phyloP scores from a whole-genome alignment of 1,140 invertebrate species.

The Achroia grisella region DNA sequence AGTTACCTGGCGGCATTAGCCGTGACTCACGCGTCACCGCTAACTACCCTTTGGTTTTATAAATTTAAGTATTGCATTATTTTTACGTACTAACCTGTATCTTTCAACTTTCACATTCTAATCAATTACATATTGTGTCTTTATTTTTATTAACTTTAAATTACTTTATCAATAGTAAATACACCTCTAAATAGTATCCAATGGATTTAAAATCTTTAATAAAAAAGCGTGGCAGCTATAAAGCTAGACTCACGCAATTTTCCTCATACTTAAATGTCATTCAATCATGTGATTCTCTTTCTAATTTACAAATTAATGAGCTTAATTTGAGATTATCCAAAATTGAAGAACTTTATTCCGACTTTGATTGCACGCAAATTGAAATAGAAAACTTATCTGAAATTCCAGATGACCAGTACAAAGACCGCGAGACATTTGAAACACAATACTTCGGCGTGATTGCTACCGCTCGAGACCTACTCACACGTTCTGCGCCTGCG shows the following conservation, averaged over 20 bases:
- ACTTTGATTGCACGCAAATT: constrained; percentile 12
- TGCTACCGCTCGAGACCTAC: constrained; percentile 5
- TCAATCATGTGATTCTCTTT: not conserved
- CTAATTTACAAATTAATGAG: not conserved
- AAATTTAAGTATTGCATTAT: no score
- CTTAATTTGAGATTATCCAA: constrained; percentile 7
- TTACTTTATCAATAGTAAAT: no score
- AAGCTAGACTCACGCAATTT: not conserved
- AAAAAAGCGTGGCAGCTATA: constrained; percentile 1
- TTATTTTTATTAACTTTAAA: no score
- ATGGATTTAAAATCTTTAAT: not conserved
- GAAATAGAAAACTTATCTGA: constrained; percentile 9
- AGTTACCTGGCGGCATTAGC: no score
- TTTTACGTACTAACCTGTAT: no score
- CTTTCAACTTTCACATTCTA: no score
- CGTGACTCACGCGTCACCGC: no score
- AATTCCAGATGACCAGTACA: not conserved
- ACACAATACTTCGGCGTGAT: constrained; percentile 2
- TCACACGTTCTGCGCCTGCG: not conserved
- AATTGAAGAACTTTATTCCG: constrained; percentile 7
- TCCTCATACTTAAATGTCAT: no score
- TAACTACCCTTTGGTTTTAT: no score
- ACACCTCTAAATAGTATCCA: no score
- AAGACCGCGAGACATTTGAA: constrained; percentile 9
- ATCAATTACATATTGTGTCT: no score